phyloP scores from a whole-genome alignment of 1,140 invertebrate species.

The Gyrodactylus salaris region DNA sequence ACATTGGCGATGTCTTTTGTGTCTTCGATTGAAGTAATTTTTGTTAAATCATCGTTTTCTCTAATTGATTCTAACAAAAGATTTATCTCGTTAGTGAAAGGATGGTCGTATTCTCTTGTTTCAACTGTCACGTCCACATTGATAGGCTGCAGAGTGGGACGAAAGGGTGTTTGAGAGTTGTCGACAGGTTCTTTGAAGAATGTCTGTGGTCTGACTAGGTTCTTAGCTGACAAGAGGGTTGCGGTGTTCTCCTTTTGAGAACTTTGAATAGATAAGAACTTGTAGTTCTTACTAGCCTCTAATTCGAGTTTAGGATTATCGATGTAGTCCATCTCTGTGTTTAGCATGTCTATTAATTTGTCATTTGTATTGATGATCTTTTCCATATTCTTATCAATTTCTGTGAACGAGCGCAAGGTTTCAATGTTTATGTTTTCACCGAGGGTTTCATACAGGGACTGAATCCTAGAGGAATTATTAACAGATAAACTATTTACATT shows the following conservation, averaged over 20 bases:
- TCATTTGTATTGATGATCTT: not conserved
- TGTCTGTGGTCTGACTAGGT: not conserved
- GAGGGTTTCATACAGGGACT: not conserved
- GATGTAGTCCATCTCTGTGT: not conserved
- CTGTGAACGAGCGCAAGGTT: not conserved
- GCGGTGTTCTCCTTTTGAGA: not conserved
- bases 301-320: not conserved
- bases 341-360: not conserved
- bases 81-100: not conserved
- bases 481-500: not conserved
- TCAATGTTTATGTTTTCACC: not conserved
- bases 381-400: not conserved
- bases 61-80: not conserved
- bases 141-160: no score
- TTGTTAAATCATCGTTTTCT: not conserved
- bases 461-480: conserved; percentile 5
- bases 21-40: not conserved
- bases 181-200: not conserved
- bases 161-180: not conserved
- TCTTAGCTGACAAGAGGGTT: not conserved
- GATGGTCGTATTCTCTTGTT: not conserved
- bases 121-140: not conserved
- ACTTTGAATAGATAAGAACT: not conserved
- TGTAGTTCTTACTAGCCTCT: not conserved
- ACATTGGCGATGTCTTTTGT: not conserved